Evolutionary conservation across 2,797 vertebrate species (phyloP).

Genomic region (Gymnothorax javanicus): DNA sequence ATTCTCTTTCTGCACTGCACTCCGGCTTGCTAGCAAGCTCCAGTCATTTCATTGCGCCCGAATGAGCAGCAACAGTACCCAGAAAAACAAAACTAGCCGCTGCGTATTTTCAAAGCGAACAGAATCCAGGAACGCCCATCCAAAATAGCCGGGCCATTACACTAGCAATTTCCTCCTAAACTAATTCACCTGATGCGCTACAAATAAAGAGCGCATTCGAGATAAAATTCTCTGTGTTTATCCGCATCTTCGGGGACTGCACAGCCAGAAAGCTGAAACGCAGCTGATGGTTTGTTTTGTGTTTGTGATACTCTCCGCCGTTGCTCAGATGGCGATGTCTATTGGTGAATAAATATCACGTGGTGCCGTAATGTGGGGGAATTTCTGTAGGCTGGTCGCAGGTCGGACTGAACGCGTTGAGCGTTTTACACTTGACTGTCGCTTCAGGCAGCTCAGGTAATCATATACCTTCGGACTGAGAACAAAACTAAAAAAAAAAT

Average conservation of each 20-base stretch:
- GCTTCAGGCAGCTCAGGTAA: background rate
- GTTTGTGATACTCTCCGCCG: constrained; percentile 36
- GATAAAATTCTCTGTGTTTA: background rate
- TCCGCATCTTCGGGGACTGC: constrained; percentile 1
- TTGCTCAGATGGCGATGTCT: constrained; percentile 22
- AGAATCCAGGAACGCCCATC: background rate
- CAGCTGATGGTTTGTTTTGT: constrained; percentile 43
- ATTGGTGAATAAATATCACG: constrained; percentile 48
- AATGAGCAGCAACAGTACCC: background rate
- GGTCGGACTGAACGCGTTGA: background rate
- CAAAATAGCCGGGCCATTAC: background rate
- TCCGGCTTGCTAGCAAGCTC: background rate
- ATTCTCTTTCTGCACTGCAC: background rate
- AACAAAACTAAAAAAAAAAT: background rate
- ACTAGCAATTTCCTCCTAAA: background rate
- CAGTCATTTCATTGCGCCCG: background rate
- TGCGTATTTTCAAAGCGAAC: background rate
- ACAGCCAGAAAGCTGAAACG: constrained; percentile 4
- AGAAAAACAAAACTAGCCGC: background rate
- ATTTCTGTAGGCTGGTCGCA: constrained; percentile 13
- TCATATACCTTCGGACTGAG: background rate
- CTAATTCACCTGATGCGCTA: background rate
- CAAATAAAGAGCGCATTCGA: background rate
- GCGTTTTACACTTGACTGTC: background rate
- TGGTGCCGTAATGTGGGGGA: constrained; percentile 32